Evolutionary conservation across 2,888 invertebrate species (phyloP).

Genomic region (Prionchulus punctatus): DNA sequence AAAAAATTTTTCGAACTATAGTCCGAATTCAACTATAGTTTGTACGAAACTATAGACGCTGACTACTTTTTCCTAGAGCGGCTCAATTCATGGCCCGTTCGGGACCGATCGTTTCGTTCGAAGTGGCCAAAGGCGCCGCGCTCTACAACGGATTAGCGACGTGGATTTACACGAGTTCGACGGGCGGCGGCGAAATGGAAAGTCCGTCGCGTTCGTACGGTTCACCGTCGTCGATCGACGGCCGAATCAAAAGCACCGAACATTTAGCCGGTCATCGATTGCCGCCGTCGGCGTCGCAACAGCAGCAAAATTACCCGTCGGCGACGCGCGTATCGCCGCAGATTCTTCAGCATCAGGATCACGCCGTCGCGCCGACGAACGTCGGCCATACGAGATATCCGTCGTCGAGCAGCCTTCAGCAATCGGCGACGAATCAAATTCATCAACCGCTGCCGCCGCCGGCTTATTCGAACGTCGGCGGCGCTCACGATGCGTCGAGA

Average conservation of each 20-base stretch:
- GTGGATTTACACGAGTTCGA: conserved; percentile 47
- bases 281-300: too few relatives aligned
- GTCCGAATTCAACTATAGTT: background rate
- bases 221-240: too few relatives aligned
- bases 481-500: too few relatives aligned
- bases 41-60: background rate
- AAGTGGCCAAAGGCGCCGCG: conserved; percentile 94
- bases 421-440: conserved; percentile 20
- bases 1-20: background rate
- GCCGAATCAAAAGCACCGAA: background rate
- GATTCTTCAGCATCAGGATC: conserved; percentile 21
- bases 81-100: conserved; percentile 88
- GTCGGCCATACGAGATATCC: conserved; percentile 33
- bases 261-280: background rate
- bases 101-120: conserved; percentile 76
- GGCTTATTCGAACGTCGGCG: background rate
- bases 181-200: background rate
- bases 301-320: background rate
- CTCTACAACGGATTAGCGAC: conserved; percentile 88
- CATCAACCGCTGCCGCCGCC: conserved; percentile 6
- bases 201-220: too few relatives aligned
- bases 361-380: too few relatives aligned
- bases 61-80: conserved; percentile 45
- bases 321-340: conserved; percentile 8
- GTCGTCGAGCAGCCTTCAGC: conserved; percentile 21